A percentile compares a stretch with the other conserved stretches of the same genome.
These are phyloP conservation scores for Chelon auratus DNA, from an alignment of 2,797 vertebrate species.

Conservation along the genomic window DNA sequence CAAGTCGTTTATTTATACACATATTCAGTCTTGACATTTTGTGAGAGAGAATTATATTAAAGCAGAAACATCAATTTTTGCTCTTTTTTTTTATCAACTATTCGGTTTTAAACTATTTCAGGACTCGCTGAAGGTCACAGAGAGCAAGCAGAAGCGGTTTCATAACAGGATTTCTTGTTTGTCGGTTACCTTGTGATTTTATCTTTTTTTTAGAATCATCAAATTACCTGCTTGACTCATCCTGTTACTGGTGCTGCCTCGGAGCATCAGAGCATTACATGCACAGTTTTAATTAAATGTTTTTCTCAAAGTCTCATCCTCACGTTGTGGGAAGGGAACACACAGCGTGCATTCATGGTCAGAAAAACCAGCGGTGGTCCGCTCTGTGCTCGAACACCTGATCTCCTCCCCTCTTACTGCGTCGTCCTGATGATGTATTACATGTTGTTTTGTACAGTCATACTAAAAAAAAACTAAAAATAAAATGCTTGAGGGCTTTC, in stretches of 20 bases:
- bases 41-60: too few species aligned
- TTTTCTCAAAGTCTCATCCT: slow-evolving; percentile 26
- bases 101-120: neutral
- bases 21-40: too few species aligned
- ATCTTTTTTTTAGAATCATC: neutral
- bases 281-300: slow-evolving; percentile 40
- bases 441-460: slow-evolving; percentile 32
- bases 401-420: slow-evolving; percentile 4
- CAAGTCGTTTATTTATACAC: too few species aligned
- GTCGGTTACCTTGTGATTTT: neutral
- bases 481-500: neutral
- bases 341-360: neutral
- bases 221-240: slow-evolving; percentile 35
- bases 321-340: slow-evolving; percentile 32
- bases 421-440: slow-evolving; percentile 14
- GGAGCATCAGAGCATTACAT: slow-evolving; percentile 6
- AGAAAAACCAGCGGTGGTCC: slow-evolving; percentile 18
- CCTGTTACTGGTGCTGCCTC: slow-evolving; percentile 19
- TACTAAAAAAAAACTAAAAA: neutral
- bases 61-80: too few species aligned
- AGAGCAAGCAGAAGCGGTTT: neutral
- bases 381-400: slow-evolving; percentile 5
- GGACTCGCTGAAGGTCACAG: neutral
- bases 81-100: too few species aligned
- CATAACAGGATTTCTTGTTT: slow-evolving; percentile 16